Evolutionary conservation across 2,888 invertebrate genomes (phyloP).

Genomic region (Trichogramma evanescens): DNA sequence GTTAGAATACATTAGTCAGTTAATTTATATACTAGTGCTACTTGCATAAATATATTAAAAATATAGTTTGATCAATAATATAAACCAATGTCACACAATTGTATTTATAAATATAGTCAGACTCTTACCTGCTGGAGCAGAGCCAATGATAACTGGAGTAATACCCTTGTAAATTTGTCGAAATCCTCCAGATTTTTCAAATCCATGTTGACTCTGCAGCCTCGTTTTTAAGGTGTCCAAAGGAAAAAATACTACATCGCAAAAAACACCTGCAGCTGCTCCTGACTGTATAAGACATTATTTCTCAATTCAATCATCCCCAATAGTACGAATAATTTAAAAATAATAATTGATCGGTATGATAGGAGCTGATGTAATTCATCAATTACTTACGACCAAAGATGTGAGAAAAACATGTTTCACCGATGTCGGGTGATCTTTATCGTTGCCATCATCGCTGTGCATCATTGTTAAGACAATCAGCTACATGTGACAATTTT

Average conservation of each 20-base stretch:
- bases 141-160: conserved; percentile 71
- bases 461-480: conserved; percentile 8
- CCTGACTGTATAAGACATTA: conserved; percentile 33
- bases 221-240: conserved; percentile 95
- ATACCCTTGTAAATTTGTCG: conserved; percentile 72
- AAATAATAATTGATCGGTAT: conserved; percentile 3
- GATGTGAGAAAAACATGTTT: conserved; percentile 35
- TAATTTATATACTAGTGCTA: background rate
- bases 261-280: conserved; percentile 70
- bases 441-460: conserved; percentile 1
- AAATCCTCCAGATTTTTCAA: conserved; percentile 84
- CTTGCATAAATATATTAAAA: conserved; percentile 10
- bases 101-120: background rate
- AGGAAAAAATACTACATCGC: conserved; percentile 85
- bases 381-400: conserved; percentile 34
- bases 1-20: background rate
- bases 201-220: conserved; percentile 84
- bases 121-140: conserved; percentile 67
- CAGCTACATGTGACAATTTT: too few species aligned
- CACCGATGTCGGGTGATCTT: conserved; percentile 2
- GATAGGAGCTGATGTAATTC: background rate
- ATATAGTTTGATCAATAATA: conserved; percentile 13
- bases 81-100: background rate
- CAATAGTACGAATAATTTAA: conserved; percentile 6
- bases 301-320: background rate